phyloP scores from a whole-genome alignment of 2,888 invertebrate genomes.

The Acrobasis suavella region DNA sequence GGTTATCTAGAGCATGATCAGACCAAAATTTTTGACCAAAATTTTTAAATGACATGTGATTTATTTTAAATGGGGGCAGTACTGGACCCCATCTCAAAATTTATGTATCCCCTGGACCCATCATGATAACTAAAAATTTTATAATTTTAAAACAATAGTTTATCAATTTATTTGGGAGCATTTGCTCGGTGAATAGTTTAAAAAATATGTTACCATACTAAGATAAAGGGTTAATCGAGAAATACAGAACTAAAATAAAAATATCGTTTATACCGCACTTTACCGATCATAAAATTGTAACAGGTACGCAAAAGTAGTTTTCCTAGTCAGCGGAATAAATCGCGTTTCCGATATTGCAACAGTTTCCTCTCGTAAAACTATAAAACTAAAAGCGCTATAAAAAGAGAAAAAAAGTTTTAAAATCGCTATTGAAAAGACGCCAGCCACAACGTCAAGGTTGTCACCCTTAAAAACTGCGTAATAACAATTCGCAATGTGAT shows the following conservation, averaged over 20 bases:
- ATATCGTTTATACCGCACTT: conserved; percentile 2
- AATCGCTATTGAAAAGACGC: conserved; percentile 8
- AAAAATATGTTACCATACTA: no score
- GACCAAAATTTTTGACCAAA: no score
- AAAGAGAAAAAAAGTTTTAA: conserved; percentile 12
- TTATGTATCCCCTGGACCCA: no score
- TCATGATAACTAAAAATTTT: no score
- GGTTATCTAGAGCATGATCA: no score
- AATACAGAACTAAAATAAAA: background rate
- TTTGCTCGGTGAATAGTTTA: no score
- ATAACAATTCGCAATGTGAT: conserved; percentile 78
- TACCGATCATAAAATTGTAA: conserved; percentile 10
- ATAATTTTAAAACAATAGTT: no score
- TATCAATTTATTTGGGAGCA: no score
- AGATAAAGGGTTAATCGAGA: background rate
- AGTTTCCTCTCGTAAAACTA: conserved; percentile 12
- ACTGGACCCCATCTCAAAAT: no score
- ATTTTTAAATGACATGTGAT: no score
- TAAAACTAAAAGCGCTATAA: conserved; percentile 8
- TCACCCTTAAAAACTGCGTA: conserved; percentile 64
- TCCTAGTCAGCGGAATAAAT: conserved; percentile 4
- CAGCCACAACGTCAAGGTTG: conserved; percentile 49
- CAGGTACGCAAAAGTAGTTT: conserved; percentile 5
- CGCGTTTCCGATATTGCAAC: conserved; percentile 12
- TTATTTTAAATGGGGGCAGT: no score